A percentile compares a stretch with the other conserved stretches of the same genome.
Evolutionary conservation across 2,888 invertebrate species (phyloP).

Genomic region (Phaedon cochleariae): DNA sequence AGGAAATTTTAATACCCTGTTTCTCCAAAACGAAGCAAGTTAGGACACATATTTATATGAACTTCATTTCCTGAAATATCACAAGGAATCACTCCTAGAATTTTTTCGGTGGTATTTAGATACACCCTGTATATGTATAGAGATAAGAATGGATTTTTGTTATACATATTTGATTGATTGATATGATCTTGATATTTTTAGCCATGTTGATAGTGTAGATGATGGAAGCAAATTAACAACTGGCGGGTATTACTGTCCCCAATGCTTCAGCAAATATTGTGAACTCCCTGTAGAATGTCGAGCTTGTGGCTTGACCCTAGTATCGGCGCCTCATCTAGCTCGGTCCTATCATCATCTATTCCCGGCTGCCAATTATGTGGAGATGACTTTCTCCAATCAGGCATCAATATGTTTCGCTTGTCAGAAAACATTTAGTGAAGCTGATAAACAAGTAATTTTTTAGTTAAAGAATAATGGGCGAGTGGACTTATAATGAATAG

Average conservation of each 20-base stretch:
- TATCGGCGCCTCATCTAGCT: constrained; percentile 97
- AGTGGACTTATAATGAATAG: too few relatives aligned
- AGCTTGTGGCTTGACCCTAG: constrained; percentile 93
- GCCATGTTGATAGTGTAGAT: constrained; percentile 82
- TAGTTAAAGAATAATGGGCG: not conserved
- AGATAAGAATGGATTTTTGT: too few relatives aligned
- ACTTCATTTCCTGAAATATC: too few relatives aligned
- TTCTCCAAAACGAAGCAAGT: too few relatives aligned
- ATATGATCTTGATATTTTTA: constrained; percentile 56
- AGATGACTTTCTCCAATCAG: constrained; percentile 71
- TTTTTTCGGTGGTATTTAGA: too few relatives aligned
- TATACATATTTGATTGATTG: too few relatives aligned
- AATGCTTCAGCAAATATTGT: constrained; percentile 97
- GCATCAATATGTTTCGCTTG: constrained; percentile 77
- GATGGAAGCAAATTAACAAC: constrained; percentile 74
- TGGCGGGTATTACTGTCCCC: constrained; percentile 89
- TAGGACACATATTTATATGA: too few relatives aligned
- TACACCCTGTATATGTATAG: too few relatives aligned
- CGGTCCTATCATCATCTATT: constrained; percentile 98
- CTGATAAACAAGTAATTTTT: constrained; percentile 74
- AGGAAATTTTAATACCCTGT: too few relatives aligned
- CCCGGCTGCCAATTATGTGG: constrained; percentile 86
- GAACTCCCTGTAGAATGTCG: constrained; percentile 97
- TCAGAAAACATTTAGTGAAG: constrained; percentile 70
- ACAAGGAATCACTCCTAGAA: too few relatives aligned